Evolutionary conservation across 2,797 vertebrate genomes (phyloP).

Genomic region (Apogon hyalosoma): DNA sequence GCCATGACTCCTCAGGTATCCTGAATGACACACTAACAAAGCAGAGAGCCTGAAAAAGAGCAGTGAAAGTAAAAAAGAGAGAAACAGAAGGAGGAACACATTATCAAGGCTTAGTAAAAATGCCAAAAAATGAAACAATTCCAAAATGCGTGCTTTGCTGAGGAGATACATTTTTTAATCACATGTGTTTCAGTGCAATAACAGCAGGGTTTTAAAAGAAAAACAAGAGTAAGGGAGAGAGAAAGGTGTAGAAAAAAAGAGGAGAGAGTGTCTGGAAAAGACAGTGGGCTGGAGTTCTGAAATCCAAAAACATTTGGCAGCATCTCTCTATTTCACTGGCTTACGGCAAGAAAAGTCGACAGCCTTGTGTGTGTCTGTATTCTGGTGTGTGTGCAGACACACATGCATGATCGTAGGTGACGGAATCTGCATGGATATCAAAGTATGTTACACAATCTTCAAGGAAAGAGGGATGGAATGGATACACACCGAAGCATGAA

Average conservation of each 20-base stretch:
- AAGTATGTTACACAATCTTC: constrained; percentile 51
- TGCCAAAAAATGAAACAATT: constrained; percentile 29
- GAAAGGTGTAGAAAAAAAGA: constrained; percentile 21
- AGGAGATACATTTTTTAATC: constrained; percentile 48
- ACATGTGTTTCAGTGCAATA: constrained; percentile 53
- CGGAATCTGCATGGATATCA: constrained; percentile 40
- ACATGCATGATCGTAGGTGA: constrained; percentile 53
- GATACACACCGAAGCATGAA: constrained; percentile 51
- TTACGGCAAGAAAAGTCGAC: constrained; percentile 46
- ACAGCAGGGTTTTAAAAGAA: constrained; percentile 32
- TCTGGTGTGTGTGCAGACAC: constrained; percentile 43
- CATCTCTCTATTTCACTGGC: constrained; percentile 64
- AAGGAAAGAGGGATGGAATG: constrained; percentile 34
- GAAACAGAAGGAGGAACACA: constrained; percentile 14
- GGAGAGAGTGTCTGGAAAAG: constrained; percentile 70
- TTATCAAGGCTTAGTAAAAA: constrained; percentile 20
- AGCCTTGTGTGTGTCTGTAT: constrained; percentile 38
- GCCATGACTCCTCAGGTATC: constrained; percentile 59
- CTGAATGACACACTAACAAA: constrained; percentile 26
- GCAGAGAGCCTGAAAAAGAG: background rate
- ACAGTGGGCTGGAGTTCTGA: constrained; percentile 59
- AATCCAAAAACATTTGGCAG: constrained; percentile 77
- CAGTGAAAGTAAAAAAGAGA: background rate
- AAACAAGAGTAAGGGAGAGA: constrained; percentile 23
- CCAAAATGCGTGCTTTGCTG: constrained; percentile 41